These are phyloP conservation scores for Leptinotarsa defecta DNA, from an alignment of 1,140 invertebrate species.

Conservation along the genomic window DNA sequence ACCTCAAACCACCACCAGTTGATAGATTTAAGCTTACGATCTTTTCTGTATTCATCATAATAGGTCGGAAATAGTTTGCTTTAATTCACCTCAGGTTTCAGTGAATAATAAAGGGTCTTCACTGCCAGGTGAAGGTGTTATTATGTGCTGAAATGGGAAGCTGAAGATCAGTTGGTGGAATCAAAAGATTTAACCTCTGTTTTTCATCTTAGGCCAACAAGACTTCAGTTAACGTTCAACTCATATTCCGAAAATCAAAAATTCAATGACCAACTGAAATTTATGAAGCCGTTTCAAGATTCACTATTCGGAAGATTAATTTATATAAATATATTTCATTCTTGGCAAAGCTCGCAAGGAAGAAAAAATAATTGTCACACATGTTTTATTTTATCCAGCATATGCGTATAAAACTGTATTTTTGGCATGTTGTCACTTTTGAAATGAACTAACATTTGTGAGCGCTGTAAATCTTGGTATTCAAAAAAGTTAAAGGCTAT, in stretches of 20 bases:
- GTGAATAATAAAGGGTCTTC: too few species aligned
- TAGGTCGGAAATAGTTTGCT: too few species aligned
- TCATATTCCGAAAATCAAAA: not conserved
- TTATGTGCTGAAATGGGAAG: too few species aligned
- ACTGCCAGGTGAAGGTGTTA: too few species aligned
- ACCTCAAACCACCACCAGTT: too few species aligned
- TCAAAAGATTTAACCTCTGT: too few species aligned
- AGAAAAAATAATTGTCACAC: slow-evolving; percentile 24
- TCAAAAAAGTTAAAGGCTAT: slow-evolving; percentile 33
- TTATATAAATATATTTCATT: slow-evolving; percentile 12
- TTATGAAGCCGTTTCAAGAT: not conserved
- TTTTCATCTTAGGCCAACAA: too few species aligned
- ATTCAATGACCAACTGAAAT: not conserved
- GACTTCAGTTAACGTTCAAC: too few species aligned
- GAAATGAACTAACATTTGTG: slow-evolving; percentile 42
- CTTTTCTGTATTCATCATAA: too few species aligned
- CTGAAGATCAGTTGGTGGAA: too few species aligned
- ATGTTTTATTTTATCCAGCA: slow-evolving; percentile 28
- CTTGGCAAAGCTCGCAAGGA: slow-evolving; percentile 14
- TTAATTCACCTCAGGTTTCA: too few species aligned
- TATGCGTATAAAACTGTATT: slow-evolving; percentile 37
- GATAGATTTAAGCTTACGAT: too few species aligned
- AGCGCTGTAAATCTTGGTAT: slow-evolving; percentile 40
- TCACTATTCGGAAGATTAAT: slow-evolving; percentile 14
- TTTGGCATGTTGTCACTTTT: slow-evolving; percentile 42